Base-by-base conservation (phyloP, 2,888 invertebrate species). In the Stenoptilia bipunctidactyla region DNA sequence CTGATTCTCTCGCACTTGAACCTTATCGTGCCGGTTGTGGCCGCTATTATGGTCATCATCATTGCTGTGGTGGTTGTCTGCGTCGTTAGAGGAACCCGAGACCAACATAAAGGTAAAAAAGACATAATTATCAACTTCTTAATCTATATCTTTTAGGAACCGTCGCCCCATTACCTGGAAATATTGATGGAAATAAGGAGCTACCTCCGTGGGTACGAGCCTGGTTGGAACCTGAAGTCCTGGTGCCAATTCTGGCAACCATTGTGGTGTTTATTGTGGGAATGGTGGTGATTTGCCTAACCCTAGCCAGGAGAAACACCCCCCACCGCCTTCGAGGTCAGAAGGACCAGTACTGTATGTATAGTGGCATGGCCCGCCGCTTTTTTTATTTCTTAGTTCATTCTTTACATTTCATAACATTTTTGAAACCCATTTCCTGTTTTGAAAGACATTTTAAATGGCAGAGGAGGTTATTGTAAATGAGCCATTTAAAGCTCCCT, bases 31-130 rank as follows among this genome's bases (percentile, higher is more conserved):
- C 96, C 96, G 42, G 93, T 96, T 60, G 92, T 94, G 71, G 94
- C 95, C 53, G 94, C 95, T 58, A 87, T 94, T 58, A 88, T 96
- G 65, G 95, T 97, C 84, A 93, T 96, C 79, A 92, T 96, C 74
- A 92, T 96, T 79, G 96, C 96, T 62, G 90, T 96, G 69, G 90
- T 94, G 72, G 94, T 97, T 72, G 94, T 96, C 70, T 95, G 94
- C 89, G 93, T 94, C 61, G 90, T 95, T 58, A 90, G 91, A 64
- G 92, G 94, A 66, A 91, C 93, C 74, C 89, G 92, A 84, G 88
- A 90, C 69, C 90, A 89, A 61, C 90, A 92, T 73, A 94, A 93
- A 92, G 93, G 94, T 92, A 90, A 83, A 52, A 9, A 30, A 30
- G 12, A 4, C n/a, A n/a, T n/a, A n/a, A n/a, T n/a, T n/a, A n/a